Evolutionary conservation across 2,797 vertebrate genomes (phyloP), one percentile per base, ranked within the genome.

Genomic region (Synanceia verrucosa): DNA sequence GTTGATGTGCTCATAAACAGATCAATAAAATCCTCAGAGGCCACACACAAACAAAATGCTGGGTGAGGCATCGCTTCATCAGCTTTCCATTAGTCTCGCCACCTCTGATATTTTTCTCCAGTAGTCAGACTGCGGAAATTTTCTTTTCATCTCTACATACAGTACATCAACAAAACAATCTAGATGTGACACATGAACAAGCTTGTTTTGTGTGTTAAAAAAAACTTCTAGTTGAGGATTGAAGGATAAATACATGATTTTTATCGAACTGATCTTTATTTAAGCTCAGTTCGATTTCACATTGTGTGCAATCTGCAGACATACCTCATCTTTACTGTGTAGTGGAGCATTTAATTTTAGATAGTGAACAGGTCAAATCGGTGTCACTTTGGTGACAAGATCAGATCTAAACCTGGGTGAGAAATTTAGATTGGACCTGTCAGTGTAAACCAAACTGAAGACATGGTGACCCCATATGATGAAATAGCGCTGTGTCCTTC

Each of bases 1-100:
- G 70, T 52, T 18, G 10, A 78, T 24, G 6, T 29, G 44, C 26
- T 51, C 36, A 75, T 73, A 70, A 71, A 70, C 51, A 56, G 59
- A 82, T 88, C 82, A 70, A 86, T 88, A 69, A 70, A 82, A 76
- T 9, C 44, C 21, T 65, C 53, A 26, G 36, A 68, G 48, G 58
- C 46, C 31, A 36, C 53, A 60, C 70, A 80, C 37, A 76, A 70
- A 73, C 21, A 37, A 48, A 72, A 51, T 61, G 37, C 53, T 37
- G 36, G 19, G 26, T 47, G 53, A 11, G 64, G 33, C 41, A 26
- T 53, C 23, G 50, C 26, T 63, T 69, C 64, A 77, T 76, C 64
- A 77, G 46, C 48, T 83, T 80, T 76, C 61, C 50, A 85, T 84
- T 84, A 80, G 81, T 86, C 64, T 79, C 36, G 23, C 61, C 44